Conservation (phyloP, 2,888 invertebrate species). For the Aromia moschata region DNA sequence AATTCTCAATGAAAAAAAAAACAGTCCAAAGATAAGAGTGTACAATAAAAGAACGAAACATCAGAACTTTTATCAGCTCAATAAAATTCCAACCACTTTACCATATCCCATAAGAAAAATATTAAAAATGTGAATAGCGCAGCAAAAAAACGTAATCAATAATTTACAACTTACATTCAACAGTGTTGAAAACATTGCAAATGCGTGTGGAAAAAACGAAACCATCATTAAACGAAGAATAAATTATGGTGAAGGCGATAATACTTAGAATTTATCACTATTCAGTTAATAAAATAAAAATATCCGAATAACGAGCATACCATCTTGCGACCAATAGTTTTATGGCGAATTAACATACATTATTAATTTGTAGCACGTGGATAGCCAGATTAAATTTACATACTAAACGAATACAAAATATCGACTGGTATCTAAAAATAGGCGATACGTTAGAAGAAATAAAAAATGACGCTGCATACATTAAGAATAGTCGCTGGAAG, state of each 20-base stretch:
- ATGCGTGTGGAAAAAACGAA: neutral
- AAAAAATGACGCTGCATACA: neutral
- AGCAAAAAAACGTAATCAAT: no score
- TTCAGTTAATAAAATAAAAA: conserved; percentile 11
- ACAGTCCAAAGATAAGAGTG: no score
- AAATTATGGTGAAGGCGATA: conserved; percentile 3
- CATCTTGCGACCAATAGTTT: conserved; percentile 8
- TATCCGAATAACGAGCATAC: conserved; percentile 9
- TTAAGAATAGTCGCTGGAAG: neutral
- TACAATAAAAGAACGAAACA: no score
- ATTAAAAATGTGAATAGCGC: neutral
- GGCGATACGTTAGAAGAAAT: neutral
- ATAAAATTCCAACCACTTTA: no score
- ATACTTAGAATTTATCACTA: conserved; percentile 8
- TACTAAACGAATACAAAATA: conserved; percentile 13
- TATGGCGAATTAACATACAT: conserved; percentile 19
- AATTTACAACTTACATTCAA: no score
- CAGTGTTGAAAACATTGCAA: no score
- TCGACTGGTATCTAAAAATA: conserved; percentile 10
- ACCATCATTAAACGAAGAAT: neutral
- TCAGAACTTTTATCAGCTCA: no score
- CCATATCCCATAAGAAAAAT: neutral
- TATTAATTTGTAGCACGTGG: conserved; percentile 26
- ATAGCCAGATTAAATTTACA: conserved; percentile 12
- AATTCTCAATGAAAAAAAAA: no score